Evolutionary conservation across 2,888 invertebrate species (phyloP).

Genomic region (Tinea semifulvella): DNA sequence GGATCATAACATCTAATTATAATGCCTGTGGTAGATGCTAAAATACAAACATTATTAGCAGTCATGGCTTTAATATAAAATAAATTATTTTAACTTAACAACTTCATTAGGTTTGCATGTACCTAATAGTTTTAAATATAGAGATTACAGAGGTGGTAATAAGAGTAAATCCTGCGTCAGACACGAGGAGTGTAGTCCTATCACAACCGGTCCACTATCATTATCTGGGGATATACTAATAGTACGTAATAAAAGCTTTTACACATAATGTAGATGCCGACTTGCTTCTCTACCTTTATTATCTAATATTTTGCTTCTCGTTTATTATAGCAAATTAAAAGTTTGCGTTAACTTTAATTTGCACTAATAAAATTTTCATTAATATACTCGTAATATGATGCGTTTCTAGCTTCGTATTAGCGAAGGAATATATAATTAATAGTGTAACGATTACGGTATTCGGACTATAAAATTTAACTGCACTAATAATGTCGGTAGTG

Average conservation of each 20-base stretch:
- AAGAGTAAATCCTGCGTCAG: conserved; percentile 21
- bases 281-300: too few species aligned
- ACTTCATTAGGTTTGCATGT: not conserved
- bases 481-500: not conserved
- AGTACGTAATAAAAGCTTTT: not conserved
- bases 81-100: not conserved
- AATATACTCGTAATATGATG: too few species aligned
- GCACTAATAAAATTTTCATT: too few species aligned
- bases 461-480: not conserved
- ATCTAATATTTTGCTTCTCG: too few species aligned
- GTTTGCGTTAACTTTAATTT: too few species aligned
- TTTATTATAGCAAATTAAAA: too few species aligned
- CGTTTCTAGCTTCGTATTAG: not conserved
- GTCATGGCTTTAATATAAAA: not conserved
- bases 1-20: not conserved
- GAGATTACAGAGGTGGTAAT: not conserved
- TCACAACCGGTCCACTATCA: not conserved
- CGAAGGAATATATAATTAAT: not conserved
- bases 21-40: conserved; percentile 15
- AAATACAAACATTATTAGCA: conserved; percentile 1
- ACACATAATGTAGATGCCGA: too few species aligned
- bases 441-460: not conserved
- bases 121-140: not conserved
- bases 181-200: not conserved
- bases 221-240: not conserved